These are phyloP conservation scores for Umimayanthus chanpuru DNA, from an alignment of 92 coral and sea anemone genomes.

Conservation along the genomic window DNA sequence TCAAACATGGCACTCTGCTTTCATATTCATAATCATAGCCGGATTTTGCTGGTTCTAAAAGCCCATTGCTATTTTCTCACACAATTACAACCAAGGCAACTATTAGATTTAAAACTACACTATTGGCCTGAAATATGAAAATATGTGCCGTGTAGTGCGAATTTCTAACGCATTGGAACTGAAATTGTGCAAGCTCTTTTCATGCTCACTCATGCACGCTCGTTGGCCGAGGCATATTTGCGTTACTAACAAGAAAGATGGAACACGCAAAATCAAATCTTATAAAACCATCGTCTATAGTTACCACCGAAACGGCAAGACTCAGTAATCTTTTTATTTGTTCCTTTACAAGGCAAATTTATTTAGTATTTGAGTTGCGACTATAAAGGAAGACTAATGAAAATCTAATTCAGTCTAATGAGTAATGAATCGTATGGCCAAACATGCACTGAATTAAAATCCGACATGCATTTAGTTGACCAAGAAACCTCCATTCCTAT, in stretches of 20 bases:
- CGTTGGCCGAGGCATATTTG: neutral
- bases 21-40: neutral
- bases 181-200: neutral
- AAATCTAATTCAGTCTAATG: neutral
- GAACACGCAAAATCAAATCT: neutral
- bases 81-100: neutral
- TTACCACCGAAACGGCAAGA: neutral
- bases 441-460: neutral
- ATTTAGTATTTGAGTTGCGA: neutral
- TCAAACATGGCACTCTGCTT: slow-evolving; percentile 21
- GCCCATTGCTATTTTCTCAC: neutral
- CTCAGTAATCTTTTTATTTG: too few relatives aligned
- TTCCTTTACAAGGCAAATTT: too few relatives aligned
- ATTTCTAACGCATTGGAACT: neutral
- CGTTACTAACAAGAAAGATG: neutral
- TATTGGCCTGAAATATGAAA: too few relatives aligned
- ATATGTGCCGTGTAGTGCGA: neutral
- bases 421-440: too few relatives aligned
- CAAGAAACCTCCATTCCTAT: neutral
- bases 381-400: neutral
- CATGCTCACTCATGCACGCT: neutral
- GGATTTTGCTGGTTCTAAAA: neutral
- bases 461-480: slow-evolving; percentile 1
- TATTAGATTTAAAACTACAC: too few relatives aligned
- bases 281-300: neutral